These are phyloP conservation scores for Epicauta chinensis DNA, from an alignment of 1,140 invertebrate genomes.

Conservation along the genomic window DNA sequence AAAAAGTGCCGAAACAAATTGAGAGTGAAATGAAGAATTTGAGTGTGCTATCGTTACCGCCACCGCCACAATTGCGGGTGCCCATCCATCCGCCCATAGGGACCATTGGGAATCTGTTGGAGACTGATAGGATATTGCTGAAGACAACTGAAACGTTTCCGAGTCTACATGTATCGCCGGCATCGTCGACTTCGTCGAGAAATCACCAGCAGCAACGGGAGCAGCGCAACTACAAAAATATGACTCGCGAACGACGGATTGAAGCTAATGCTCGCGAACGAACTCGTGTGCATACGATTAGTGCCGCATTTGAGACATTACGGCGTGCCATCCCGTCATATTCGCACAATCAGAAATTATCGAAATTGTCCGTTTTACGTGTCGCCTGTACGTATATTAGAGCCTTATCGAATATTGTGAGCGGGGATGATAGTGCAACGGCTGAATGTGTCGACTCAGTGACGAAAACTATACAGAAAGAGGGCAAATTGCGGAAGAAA, in stretches of 20 bases:
- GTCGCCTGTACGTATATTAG: constrained; percentile 89
- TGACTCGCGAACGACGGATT: constrained; percentile 85
- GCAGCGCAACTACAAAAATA: constrained; percentile 90
- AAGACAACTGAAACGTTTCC: constrained; percentile 33
- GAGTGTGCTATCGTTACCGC: background rate
- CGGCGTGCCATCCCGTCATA: constrained; percentile 79
- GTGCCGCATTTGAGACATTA: constrained; percentile 87
- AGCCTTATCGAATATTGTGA: constrained; percentile 59
- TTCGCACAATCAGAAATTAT: constrained; percentile 88
- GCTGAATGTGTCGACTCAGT: constrained; percentile 77
- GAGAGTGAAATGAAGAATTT: constrained; percentile 21
- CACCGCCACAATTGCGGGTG: constrained; percentile 44
- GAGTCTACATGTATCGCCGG: constrained; percentile 21
- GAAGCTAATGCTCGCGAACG: constrained; percentile 90
- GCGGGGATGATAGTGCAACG: constrained; percentile 49
- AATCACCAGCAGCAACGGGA: constrained; percentile 45
- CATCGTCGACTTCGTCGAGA: constrained; percentile 1
- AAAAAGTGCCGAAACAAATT: background rate
- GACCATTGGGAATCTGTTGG: constrained; percentile 31
- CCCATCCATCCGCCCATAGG: constrained; percentile 48
- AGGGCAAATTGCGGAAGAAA: constrained; percentile 82
- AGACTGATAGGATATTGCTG: constrained; percentile 29
- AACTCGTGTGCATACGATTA: constrained; percentile 90
- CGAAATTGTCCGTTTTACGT: constrained; percentile 83
- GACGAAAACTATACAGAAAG: constrained; percentile 83